Evolutionary conservation across 1,140 invertebrate genomes (phyloP), one percentile per base, ranked within the genome.

Genomic region (Caligus rogercresseyi): DNA sequence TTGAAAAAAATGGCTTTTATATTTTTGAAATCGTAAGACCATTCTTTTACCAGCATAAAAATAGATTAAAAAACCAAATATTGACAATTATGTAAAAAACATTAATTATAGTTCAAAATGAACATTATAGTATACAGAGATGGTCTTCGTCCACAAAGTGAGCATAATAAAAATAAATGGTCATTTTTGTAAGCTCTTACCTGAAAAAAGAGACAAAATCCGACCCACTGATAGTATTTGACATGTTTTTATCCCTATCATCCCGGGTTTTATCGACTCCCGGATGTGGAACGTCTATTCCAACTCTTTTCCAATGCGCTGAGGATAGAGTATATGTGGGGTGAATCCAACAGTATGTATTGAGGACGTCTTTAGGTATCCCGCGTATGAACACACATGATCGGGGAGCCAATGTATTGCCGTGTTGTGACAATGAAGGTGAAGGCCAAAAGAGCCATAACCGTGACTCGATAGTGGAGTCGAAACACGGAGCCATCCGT

Each of bases 341-440:
- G 65, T 73, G 73, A 52, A 75, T 74, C 68, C 67, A 75, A 67
- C 73, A 77, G 66, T 76, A 76, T 3, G 73, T 76, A 67, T 75
- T 74, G 54, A 72, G 69, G 25, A 75, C 72, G 69, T 75, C 67
- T 72, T 71, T 52, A 69, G 72, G 69, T 71, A 70, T 70, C 23
- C 68, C 70, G 14, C 68, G 69, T 58, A 70, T 73, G 67, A 14
- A 71, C 67, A 64, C 72, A 73, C 52, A 69, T 67, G 54, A 79
- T 78, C 1, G 76, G 77, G 43, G 77, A 73, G 2, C 77, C 76
- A 25, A 79, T 74, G 68, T 77, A 79, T 66, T 78, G 77, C 19
- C 72, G 70, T 23, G 75, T 75, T 25, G 76, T 76, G 20, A 78
- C 75, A 7, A 80, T 69, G 14, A 78, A 71, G 3, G 75, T 75